These are phyloP conservation scores for Stenolophus ochropezus DNA, from an alignment of 2,888 invertebrate genomes.

Conservation along the genomic window DNA sequence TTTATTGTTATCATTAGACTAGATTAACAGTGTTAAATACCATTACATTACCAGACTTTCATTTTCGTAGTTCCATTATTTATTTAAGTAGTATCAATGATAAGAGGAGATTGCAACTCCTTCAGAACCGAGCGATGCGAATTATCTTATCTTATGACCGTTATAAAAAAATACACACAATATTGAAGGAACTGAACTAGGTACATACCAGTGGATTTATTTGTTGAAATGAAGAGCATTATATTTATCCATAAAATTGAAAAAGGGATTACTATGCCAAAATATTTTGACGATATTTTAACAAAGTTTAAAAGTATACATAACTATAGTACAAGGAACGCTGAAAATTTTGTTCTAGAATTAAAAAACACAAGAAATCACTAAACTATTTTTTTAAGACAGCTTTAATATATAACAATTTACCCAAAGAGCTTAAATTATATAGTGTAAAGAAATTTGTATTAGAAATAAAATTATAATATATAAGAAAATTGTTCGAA, in stretches of 20 bases:
- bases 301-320: not conserved
- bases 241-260: constrained; percentile 2
- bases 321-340: not conserved
- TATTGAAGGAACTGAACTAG: not conserved
- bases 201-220: no score
- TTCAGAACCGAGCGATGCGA: no score
- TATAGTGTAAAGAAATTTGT: no score
- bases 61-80: not conserved
- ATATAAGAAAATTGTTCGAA: no score
- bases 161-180: not conserved
- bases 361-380: not conserved
- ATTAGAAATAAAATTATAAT: no score
- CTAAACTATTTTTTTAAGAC: not conserved
- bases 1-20: no score
- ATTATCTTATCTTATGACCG: not conserved
- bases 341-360: not conserved
- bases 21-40: not conserved
- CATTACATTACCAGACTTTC: not conserved
- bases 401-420: not conserved
- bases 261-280: not conserved
- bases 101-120: not conserved
- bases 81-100: not conserved
- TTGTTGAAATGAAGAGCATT: no score
- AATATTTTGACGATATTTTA: not conserved
- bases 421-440: no score